These are phyloP conservation scores for Acanthosepion lycidas DNA, from an alignment of 2,888 invertebrate species.

Conservation along the genomic window DNA sequence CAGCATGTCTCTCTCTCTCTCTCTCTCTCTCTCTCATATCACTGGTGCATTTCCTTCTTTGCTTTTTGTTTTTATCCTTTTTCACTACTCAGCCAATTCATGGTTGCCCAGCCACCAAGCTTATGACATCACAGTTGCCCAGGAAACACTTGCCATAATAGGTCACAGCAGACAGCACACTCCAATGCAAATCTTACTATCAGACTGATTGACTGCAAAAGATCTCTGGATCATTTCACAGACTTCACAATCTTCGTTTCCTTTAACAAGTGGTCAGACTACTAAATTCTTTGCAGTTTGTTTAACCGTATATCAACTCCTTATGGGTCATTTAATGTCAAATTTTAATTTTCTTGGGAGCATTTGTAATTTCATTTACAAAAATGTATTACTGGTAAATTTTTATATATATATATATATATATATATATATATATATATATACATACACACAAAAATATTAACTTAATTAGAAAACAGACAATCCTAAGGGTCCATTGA, in stretches of 20 bases:
- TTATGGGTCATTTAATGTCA: background rate
- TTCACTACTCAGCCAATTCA: background rate
- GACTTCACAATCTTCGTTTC: background rate
- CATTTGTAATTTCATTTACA: no score
- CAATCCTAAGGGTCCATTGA: no score
- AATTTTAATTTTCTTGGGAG: background rate
- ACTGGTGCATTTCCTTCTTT: background rate
- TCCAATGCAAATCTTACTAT: no score
- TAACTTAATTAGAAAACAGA: no score
- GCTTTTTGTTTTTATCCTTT: background rate
- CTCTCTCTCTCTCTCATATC: background rate
- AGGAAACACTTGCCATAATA: background rate
- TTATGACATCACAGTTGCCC: background rate
- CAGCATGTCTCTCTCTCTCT: background rate
- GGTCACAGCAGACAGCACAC: background rate
- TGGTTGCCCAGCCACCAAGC: background rate
- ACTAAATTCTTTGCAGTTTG: background rate
- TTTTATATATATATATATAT: no score
- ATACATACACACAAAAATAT: no score
- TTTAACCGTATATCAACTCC: background rate
- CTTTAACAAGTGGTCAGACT: background rate
- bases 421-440: no score
- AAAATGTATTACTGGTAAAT: no score
- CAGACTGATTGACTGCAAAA: no score
- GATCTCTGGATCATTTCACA: no score